Percentiles rank a stretch among this genome's conserved stretches.
Evolutionary conservation across 1,140 invertebrate genomes (phyloP).

Genomic region (Drosophila tsacasi): DNA sequence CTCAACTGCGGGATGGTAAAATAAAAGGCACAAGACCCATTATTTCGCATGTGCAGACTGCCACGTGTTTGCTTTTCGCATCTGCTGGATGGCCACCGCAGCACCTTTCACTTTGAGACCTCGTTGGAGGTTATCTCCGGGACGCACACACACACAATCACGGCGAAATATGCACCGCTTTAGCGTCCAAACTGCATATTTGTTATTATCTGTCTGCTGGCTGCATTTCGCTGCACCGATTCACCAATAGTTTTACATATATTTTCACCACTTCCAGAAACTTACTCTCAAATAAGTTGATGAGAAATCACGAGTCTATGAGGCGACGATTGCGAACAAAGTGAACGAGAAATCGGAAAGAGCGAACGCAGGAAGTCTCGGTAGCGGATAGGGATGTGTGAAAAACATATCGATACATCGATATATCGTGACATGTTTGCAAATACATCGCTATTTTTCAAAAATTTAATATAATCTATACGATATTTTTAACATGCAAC

Average conservation of each 20-base stretch:
- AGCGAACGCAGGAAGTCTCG: conserved; percentile 55
- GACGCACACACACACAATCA: conserved; percentile 42
- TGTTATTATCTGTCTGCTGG: conserved; percentile 56
- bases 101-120: conserved; percentile 71
- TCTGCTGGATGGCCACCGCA: conserved; percentile 17
- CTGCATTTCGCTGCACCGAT: conserved; percentile 55
- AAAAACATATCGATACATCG: no score
- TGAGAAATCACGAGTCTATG: conserved; percentile 84
- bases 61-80: conserved; percentile 69
- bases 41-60: conserved; percentile 36
- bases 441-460: no score
- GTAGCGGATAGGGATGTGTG: no score
- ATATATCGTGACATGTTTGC: no score
- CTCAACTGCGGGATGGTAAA: neutral
- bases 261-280: conserved; percentile 51
- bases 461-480: no score
- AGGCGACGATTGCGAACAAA: conserved; percentile 85
- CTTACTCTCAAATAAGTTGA: conserved; percentile 84
- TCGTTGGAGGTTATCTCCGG: conserved; percentile 56
- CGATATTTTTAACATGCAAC: no score
- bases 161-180: conserved; percentile 40
- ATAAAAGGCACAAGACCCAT: conserved; percentile 6
- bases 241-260: conserved; percentile 27
- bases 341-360: conserved; percentile 75
- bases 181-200: conserved; percentile 64